These are phyloP conservation scores for Promerops cafer DNA, from an alignment of 2,113 vertebrate genomes.

Conservation along the genomic window DNA sequence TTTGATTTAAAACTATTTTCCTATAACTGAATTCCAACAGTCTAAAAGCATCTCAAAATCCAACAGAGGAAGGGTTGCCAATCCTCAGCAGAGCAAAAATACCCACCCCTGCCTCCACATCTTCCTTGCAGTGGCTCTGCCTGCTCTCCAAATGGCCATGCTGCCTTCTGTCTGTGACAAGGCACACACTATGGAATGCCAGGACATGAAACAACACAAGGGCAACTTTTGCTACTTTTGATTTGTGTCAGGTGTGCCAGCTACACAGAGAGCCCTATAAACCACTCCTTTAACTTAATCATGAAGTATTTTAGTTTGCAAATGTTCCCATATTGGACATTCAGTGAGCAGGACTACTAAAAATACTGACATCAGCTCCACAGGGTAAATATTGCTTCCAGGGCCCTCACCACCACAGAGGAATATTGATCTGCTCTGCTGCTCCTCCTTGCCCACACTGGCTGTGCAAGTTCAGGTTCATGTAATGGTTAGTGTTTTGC, in stretches of 20 bases:
- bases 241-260: not conserved
- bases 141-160: not conserved
- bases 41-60: not conserved
- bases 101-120: not conserved
- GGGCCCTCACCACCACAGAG: not conserved
- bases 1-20: conserved; percentile 27
- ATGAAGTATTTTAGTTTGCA: not conserved
- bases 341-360: not conserved
- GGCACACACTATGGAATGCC: not conserved
- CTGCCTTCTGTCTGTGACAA: not conserved
- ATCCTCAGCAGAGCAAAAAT: not conserved
- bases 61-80: not conserved
- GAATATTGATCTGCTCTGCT: not conserved
- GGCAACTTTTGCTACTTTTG: not conserved
- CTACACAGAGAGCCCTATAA: not conserved
- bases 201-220: not conserved
- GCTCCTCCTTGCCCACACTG: not conserved
- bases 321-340: not conserved
- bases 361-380: not conserved
- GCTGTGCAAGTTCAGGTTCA: not conserved
- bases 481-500: not conserved
- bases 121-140: not conserved
- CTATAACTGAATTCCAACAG: not conserved
- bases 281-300: not conserved
- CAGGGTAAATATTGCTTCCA: not conserved